These are phyloP conservation scores for Turritopsis dohrnii DNA, from an alignment of 30 jellyfish, hydroid and myxozoan species.

Conservation along the genomic window DNA sequence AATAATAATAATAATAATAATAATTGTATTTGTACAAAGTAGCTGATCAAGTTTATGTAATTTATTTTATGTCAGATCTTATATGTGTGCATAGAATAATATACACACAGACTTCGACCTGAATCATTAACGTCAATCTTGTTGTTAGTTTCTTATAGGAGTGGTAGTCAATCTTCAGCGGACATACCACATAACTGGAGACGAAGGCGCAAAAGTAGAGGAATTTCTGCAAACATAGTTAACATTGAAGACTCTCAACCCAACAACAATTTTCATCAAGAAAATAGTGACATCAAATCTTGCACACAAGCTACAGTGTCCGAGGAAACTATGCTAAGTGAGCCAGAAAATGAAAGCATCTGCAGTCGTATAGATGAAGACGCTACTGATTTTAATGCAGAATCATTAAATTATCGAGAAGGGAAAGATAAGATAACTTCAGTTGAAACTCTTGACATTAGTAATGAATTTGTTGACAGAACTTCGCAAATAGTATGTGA, in stretches of 20 bases:
- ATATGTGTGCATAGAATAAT: too few species aligned
- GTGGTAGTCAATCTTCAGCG: background rate
- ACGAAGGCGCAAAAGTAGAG: constrained; percentile 14
- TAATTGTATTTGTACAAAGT: too few species aligned
- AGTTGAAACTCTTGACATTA: background rate
- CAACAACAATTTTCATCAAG: background rate
- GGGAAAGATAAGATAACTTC: background rate
- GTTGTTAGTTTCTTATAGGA: background rate
- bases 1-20: too few species aligned
- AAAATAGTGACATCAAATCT: background rate
- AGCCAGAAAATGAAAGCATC: too few species aligned
- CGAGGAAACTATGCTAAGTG: background rate
- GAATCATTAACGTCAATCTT: background rate
- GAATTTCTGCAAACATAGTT: constrained; percentile 47
- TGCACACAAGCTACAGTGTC: background rate
- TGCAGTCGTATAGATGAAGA: background rate
- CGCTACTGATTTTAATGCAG: background rate
- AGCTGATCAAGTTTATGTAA: too few species aligned
- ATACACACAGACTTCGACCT: too few species aligned
- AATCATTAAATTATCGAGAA: background rate
- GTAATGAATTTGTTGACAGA: background rate
- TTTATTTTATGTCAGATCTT: too few species aligned
- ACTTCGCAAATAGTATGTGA: background rate
- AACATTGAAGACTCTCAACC: constrained; percentile 18
- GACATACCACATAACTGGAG: background rate